Evolutionary conservation across 2,113 vertebrate genomes (phyloP).

Genomic region (Podarcis muralis): DNA sequence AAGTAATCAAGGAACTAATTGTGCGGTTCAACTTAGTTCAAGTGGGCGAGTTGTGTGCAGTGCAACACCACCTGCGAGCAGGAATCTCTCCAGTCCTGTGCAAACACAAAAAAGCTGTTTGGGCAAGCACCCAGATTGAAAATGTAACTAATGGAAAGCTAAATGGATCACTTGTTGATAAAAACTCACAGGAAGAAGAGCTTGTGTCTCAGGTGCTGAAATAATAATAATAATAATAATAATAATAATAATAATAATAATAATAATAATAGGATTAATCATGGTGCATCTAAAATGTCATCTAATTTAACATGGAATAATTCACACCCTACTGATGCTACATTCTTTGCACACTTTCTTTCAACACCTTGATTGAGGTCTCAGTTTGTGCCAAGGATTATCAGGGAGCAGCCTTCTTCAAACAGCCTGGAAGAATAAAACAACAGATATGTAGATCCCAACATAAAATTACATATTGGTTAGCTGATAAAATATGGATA

Average conservation of each 20-base stretch:
- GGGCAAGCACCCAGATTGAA: background rate
- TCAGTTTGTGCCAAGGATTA: background rate
- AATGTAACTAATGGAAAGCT: background rate
- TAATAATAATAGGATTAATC: background rate
- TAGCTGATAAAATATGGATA: background rate
- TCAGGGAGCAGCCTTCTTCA: background rate
- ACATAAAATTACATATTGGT: background rate
- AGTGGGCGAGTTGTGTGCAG: accelerated
- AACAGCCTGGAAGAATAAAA: background rate
- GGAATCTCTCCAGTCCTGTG: background rate
- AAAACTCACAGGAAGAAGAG: background rate
- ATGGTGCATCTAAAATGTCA: background rate
- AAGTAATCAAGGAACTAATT: constrained; percentile 27
- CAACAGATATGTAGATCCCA: background rate
- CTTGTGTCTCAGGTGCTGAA: background rate
- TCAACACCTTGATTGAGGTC: too few relatives aligned
- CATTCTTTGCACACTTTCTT: background rate
- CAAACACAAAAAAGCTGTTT: background rate
- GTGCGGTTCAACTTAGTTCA: background rate
- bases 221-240: too few relatives aligned
- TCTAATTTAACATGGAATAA: background rate
- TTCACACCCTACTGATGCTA: background rate
- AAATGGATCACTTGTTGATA: background rate
- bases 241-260: too few relatives aligned
- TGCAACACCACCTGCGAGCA: constrained; percentile 9